Percentiles rank a stretch among this genome's conserved stretches.
These are phyloP conservation scores for Drosophila ficusphila DNA, from an alignment of 1,140 invertebrate genomes.

Conservation along the genomic window DNA sequence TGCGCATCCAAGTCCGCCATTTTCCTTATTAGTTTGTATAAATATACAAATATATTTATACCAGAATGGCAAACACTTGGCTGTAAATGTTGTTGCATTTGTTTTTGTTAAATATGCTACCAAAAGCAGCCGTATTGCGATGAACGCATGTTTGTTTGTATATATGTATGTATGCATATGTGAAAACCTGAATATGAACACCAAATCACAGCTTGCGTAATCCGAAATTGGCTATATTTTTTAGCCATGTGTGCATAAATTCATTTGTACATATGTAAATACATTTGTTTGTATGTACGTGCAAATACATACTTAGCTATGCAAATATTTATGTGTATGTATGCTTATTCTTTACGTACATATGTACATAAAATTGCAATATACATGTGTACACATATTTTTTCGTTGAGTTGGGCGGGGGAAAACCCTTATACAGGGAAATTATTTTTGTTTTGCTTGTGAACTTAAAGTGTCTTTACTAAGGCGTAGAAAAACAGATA, in stretches of 20 bases:
- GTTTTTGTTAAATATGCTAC: neutral
- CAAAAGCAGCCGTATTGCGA: slow-evolving; percentile 2
- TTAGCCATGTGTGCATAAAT: slow-evolving; percentile 21
- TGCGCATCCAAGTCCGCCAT: slow-evolving; percentile 77
- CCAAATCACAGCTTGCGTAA: slow-evolving; percentile 59
- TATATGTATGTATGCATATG: slow-evolving; percentile 18
- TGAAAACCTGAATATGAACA: slow-evolving; percentile 46
- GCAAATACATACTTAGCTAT: slow-evolving; percentile 17
- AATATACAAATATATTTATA: slow-evolving; percentile 33
- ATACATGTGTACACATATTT: neutral
- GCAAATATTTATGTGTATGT: slow-evolving; percentile 21
- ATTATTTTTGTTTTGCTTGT: neutral
- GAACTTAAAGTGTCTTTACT: neutral
- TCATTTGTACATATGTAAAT: slow-evolving; percentile 14
- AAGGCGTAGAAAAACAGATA: neutral
- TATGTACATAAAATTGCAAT: neutral
- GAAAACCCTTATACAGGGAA: neutral
- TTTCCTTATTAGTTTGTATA: slow-evolving; percentile 66
- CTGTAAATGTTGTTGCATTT: slow-evolving; percentile 11
- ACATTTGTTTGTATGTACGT: slow-evolving; percentile 8
- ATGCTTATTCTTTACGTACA: slow-evolving; percentile 14
- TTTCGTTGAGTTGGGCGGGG: too few species aligned
- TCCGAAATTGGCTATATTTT: slow-evolving; percentile 56
- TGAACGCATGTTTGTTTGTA: slow-evolving; percentile 8
- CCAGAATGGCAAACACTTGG: slow-evolving; percentile 1